Percentiles rank a stretch among this genome's conserved stretches.
These are phyloP conservation scores for Amiota mariae DNA, from an alignment of 2,888 invertebrate species.

Conservation along the genomic window DNA sequence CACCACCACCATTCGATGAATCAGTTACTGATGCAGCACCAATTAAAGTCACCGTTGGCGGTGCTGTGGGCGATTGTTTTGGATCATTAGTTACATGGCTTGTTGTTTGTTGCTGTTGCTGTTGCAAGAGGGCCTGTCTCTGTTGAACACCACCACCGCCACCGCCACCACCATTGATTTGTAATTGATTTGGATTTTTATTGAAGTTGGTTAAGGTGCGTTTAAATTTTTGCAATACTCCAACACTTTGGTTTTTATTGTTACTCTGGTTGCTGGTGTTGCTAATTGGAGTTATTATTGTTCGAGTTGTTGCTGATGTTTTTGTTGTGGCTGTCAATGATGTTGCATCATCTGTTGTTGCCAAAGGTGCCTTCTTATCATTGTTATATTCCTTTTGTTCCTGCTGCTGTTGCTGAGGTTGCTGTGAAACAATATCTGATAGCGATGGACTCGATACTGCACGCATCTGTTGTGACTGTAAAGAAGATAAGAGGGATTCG, in stretches of 20 bases:
- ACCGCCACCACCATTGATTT: constrained; percentile 35
- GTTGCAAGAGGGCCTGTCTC: constrained; percentile 35
- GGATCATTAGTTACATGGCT: constrained; percentile 6
- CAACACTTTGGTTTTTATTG: constrained; percentile 49
- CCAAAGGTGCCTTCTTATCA: constrained; percentile 20
- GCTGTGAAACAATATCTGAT: constrained; percentile 57
- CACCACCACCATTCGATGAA: constrained; percentile 25
- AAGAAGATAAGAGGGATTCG: constrained; percentile 32
- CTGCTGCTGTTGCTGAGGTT: constrained; percentile 30
- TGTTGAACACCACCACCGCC: not conserved
- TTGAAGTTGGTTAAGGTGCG: constrained; percentile 78
- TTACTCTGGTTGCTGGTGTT: constrained; percentile 28
- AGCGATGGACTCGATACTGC: constrained; percentile 73
- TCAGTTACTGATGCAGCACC: constrained; percentile 30
- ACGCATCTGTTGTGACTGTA: constrained; percentile 71
- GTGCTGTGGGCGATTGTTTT: constrained; percentile 30
- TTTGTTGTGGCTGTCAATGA: constrained; percentile 2
- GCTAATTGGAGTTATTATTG: constrained; percentile 34
- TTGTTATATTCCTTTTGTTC: constrained; percentile 36
- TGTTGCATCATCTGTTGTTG: constrained; percentile 24
- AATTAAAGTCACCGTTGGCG: constrained; percentile 45
- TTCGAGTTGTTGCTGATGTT: constrained; percentile 26
- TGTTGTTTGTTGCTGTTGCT: constrained; percentile 33
- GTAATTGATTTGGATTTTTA: constrained; percentile 52
- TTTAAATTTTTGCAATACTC: constrained; percentile 81